These are phyloP conservation scores for Metaphire vulgaris DNA, from an alignment of 1,140 invertebrate genomes.

Conservation along the genomic window DNA sequence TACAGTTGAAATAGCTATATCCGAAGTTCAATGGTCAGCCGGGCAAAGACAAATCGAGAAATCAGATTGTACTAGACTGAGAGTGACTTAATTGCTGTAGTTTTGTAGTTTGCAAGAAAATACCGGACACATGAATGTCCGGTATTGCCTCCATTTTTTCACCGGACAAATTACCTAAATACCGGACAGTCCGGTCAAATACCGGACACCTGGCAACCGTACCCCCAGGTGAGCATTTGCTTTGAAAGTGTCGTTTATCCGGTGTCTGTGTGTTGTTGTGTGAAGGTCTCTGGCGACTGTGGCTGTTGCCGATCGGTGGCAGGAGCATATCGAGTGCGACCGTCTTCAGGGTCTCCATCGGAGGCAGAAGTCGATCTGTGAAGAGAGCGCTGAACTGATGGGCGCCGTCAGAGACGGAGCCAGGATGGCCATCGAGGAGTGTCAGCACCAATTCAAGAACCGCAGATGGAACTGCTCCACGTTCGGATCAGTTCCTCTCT, in stretches of 20 bases:
- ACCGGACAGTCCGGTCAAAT: background rate
- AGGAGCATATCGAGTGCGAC: constrained; percentile 2
- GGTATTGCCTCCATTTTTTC: background rate
- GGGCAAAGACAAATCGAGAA: no score
- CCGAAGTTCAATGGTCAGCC: no score
- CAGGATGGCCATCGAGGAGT: constrained; percentile 45
- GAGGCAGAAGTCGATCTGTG: constrained; percentile 15
- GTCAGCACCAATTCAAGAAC: constrained; percentile 48
- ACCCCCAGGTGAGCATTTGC: background rate
- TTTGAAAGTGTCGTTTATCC: background rate
- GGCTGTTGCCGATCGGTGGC: background rate
- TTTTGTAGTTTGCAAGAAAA: background rate
- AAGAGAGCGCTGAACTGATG: constrained; percentile 17
- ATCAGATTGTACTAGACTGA: no score
- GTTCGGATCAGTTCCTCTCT: constrained; percentile 31
- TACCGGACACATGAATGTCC: background rate
- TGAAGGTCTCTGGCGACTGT: background rate
- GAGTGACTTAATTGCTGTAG: no score
- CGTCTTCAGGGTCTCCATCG: background rate
- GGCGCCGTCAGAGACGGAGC: constrained; percentile 19
- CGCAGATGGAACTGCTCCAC: constrained; percentile 52
- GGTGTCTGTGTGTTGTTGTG: background rate
- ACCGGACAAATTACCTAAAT: background rate
- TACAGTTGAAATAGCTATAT: no score
- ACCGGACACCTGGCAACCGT: background rate